A percentile compares a stretch with the other conserved stretches of the same genome.
These are phyloP conservation scores for Melitaea cinxia DNA, from an alignment of 1,140 invertebrate genomes.

Conservation along the genomic window DNA sequence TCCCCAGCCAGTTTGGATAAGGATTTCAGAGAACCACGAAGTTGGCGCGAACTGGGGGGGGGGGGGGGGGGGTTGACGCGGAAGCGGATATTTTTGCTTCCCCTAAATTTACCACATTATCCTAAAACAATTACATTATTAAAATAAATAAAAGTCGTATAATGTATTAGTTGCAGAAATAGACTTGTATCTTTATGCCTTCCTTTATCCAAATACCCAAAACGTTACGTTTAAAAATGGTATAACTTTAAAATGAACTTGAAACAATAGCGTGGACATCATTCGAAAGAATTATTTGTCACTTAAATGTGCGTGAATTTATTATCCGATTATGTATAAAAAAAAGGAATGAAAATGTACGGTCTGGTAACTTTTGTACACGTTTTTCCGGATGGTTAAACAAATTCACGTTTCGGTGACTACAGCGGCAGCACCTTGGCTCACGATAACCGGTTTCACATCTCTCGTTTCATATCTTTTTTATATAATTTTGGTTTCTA, in stretches of 20 bases:
- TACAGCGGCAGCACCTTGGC: neutral
- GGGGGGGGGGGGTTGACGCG: no score
- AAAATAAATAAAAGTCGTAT: no score
- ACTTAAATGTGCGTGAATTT: neutral
- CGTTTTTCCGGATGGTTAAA: constrained; percentile 19
- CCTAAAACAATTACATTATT: no score
- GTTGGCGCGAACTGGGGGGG: no score
- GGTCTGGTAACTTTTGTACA: constrained; percentile 17
- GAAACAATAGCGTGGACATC: neutral
- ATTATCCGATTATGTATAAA: neutral
- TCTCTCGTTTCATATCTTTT: constrained; percentile 3
- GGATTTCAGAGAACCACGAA: no score
- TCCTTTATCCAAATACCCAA: no score
- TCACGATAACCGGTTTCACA: constrained; percentile 7
- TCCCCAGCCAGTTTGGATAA: no score
- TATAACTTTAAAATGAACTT: neutral
- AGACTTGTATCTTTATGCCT: no score
- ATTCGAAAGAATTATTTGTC: neutral
- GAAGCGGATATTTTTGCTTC: no score
- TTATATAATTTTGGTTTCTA: constrained; percentile 1
- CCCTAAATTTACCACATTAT: no score
- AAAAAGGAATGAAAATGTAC: constrained; percentile 13
- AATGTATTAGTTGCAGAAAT: no score
- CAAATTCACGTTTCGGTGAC: constrained; percentile 12
- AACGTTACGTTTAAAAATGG: no score